phyloP scores from a whole-genome alignment of 2,797 vertebrate genomes.

The Brotula barbata region DNA sequence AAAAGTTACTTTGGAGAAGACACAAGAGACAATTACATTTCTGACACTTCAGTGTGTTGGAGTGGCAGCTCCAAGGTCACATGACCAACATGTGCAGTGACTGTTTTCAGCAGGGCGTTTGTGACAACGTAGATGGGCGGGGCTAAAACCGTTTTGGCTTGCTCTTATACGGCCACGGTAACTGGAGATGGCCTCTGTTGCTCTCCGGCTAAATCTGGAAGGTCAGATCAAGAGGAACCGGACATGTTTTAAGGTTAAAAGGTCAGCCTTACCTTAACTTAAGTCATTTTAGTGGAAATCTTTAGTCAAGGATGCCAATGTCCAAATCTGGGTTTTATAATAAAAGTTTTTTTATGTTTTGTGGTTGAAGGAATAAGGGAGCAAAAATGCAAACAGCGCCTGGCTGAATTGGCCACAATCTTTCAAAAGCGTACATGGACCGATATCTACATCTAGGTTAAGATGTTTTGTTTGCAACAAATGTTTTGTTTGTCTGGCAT shows the following conservation, averaged over 20 bases:
- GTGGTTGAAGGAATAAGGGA: background rate
- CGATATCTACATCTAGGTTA: background rate
- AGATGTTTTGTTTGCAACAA: conserved; percentile 24
- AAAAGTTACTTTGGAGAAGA: background rate
- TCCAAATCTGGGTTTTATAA: no score
- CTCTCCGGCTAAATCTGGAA: conserved; percentile 42
- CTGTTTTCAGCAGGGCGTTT: conserved; percentile 31
- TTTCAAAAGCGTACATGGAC: background rate
- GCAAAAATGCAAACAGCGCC: background rate
- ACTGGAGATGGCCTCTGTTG: conserved; percentile 41
- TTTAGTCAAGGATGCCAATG: background rate
- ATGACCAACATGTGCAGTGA: conserved; percentile 49
- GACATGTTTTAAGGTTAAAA: conserved; percentile 8
- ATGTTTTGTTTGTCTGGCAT: conserved; percentile 22
- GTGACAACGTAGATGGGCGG: conserved; percentile 28
- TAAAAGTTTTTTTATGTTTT: no score
- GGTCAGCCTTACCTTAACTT: conserved; percentile 1
- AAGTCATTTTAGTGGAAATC: background rate
- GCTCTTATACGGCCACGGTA: conserved; percentile 59
- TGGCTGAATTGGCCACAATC: background rate
- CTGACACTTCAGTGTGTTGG: conserved; percentile 10
- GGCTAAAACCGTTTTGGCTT: conserved; percentile 15
- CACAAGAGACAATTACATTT: background rate
- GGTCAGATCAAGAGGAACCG: conserved; percentile 16
- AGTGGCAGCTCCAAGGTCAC: conserved; percentile 15